A percentile compares a stretch with the other conserved stretches of the same genome.
These are phyloP conservation scores for Bettongia penicillata DNA, from an alignment of 2,113 vertebrate species.

Conservation along the genomic window DNA sequence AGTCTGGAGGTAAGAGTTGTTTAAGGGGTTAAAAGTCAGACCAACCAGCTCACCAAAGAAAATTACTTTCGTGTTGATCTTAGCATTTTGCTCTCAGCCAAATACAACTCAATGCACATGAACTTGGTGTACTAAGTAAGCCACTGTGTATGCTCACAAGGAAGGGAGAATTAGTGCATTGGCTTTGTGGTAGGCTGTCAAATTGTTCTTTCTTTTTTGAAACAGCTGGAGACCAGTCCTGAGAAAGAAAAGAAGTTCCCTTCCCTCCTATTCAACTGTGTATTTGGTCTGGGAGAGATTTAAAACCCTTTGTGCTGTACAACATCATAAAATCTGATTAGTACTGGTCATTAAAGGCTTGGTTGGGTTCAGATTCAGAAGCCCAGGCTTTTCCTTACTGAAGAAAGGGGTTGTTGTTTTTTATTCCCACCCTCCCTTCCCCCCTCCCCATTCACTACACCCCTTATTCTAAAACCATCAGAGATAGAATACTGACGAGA, in stretches of 20 bases:
- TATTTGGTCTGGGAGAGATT: conserved; percentile 51
- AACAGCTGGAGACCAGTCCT: conserved; percentile 66
- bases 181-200: conserved; percentile 52
- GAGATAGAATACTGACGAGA: conserved; percentile 4
- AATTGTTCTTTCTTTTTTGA: conserved; percentile 61
- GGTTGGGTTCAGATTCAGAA: conserved; percentile 63
- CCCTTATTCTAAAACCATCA: conserved; percentile 1
- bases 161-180: conserved; percentile 28
- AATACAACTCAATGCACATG: conserved; percentile 36
- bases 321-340: conserved; percentile 75
- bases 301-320: conserved; percentile 65
- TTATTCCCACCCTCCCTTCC: background rate
- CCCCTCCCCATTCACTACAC: background rate
- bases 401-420: background rate
- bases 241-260: conserved; percentile 59
- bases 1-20: conserved; percentile 13
- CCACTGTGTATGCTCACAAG: background rate
- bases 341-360: conserved; percentile 59
- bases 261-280: conserved; percentile 67
- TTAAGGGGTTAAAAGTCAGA: conserved; percentile 39
- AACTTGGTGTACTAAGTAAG: conserved; percentile 23
- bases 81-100: conserved; percentile 37
- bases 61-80: conserved; percentile 28
- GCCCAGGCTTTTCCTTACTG: background rate
- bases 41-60: background rate